Evolutionary conservation across 2,888 invertebrate species (phyloP).

Genomic region (Macrosoma leucophasiata): DNA sequence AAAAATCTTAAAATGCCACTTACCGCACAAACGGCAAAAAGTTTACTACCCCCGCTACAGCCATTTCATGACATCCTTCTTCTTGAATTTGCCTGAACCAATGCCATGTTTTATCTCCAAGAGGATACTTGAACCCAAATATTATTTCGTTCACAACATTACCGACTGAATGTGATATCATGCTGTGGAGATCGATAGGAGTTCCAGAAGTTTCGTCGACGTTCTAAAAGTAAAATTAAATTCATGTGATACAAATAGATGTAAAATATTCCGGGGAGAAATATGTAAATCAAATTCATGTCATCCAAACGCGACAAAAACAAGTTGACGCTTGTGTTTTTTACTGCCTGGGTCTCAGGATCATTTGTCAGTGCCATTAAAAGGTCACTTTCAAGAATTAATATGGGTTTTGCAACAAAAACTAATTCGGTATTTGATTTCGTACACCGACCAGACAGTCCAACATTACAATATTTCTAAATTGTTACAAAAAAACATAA

Average conservation of each 20-base stretch:
- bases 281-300: conserved; percentile 1
- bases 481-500: no score
- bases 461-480: no score
- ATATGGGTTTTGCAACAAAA: conserved; percentile 32
- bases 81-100: conserved; percentile 87
- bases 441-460: no score
- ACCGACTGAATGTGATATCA: conserved; percentile 82
- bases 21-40: conserved; percentile 89
- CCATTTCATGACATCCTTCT: conserved; percentile 88
- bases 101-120: conserved; percentile 83
- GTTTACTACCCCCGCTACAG: conserved; percentile 88
- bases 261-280: conserved; percentile 1
- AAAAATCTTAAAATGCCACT: conserved; percentile 12
- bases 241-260: conserved; percentile 11
- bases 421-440: no score
- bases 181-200: conserved; percentile 67
- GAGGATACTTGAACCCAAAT: conserved; percentile 82
- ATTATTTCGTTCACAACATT: conserved; percentile 85
- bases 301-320: conserved; percentile 28
- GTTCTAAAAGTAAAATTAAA: conserved; percentile 37
- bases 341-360: conserved; percentile 28
- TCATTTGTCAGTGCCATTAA: conserved; percentile 46
- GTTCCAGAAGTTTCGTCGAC: conserved; percentile 40
- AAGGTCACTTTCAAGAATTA: conserved; percentile 46
- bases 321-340: conserved; percentile 34